Percentiles rank a stretch among this genome's conserved stretches.
phyloP scores from a whole-genome alignment of 2,797 vertebrate genomes.

The Periparus ater region DNA sequence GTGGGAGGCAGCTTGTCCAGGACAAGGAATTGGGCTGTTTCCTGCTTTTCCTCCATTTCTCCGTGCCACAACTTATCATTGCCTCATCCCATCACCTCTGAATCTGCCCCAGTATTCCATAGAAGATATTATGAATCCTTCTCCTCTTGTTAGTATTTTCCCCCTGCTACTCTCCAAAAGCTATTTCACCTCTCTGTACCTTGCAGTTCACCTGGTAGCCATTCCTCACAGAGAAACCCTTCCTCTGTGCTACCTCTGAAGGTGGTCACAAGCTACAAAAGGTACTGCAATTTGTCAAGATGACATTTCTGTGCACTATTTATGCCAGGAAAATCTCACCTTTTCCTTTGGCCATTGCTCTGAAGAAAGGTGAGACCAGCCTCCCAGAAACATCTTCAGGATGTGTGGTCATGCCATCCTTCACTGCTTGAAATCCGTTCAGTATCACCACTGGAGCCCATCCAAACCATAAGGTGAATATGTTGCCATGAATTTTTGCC shows the following conservation, averaged over 20 bases:
- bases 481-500: conserved; percentile 53
- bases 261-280: background rate
- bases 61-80: background rate
- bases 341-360: conserved; percentile 60
- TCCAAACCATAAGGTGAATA: conserved; percentile 64
- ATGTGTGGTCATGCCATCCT: conserved; percentile 42
- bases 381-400: conserved; percentile 63
- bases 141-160: background rate
- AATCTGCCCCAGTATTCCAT: background rate
- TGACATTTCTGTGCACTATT: background rate
- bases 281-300: background rate
- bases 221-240: background rate
- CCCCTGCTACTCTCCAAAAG: background rate
- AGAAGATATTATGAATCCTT: background rate
- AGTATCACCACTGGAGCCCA: conserved; percentile 21
- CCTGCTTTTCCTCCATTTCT: background rate
- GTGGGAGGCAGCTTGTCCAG: background rate
- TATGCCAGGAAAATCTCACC: background rate
- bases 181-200: background rate
- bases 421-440: conserved; percentile 61
- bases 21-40: background rate
- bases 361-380: conserved; percentile 50
- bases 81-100: background rate
- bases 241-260: background rate
- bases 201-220: background rate